Percentiles rank a stretch among this genome's conserved stretches.
Conservation (phyloP, 2,888 invertebrate species). For the Temnothorax ravouxi region DNA sequence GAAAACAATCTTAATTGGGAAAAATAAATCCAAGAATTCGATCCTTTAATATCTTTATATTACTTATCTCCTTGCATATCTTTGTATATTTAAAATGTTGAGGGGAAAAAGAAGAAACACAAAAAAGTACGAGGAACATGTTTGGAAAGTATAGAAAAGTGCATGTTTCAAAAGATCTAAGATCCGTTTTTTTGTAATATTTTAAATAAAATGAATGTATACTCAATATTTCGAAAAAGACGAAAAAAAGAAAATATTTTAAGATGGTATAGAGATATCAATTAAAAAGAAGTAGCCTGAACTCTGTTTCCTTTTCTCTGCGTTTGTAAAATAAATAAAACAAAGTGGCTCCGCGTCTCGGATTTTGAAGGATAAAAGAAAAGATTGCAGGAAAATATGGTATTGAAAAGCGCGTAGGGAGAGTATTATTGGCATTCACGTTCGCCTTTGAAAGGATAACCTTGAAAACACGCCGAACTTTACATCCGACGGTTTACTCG, state of each 20-base stretch:
- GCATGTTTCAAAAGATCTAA: not conserved
- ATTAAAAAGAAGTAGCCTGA: slow-evolving; percentile 1
- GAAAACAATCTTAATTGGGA: not conserved
- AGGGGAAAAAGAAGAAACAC: not conserved
- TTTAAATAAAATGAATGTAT: slow-evolving; percentile 11
- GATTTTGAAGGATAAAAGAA: slow-evolving; percentile 30
- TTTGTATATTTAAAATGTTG: not conserved
- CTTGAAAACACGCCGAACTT: not conserved
- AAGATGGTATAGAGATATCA: not conserved
- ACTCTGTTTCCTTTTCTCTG: not conserved
- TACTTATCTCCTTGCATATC: too few species aligned
- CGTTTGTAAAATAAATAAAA: slow-evolving; percentile 11
- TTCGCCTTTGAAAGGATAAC: not conserved
- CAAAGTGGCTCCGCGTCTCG: not conserved
- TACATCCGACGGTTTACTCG: not conserved
- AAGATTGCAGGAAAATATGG: slow-evolving; percentile 9
- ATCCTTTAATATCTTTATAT: not conserved
- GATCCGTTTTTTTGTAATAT: not conserved
- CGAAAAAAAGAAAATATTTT: not conserved
- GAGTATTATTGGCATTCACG: not conserved
- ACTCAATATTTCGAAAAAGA: not conserved
- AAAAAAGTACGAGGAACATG: not conserved
- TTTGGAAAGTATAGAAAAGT: not conserved
- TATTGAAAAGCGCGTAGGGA: not conserved
- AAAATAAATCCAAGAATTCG: not conserved